Conservation (phyloP, 92 coral and sea anemone species). For the Pocillopora meandrina region DNA sequence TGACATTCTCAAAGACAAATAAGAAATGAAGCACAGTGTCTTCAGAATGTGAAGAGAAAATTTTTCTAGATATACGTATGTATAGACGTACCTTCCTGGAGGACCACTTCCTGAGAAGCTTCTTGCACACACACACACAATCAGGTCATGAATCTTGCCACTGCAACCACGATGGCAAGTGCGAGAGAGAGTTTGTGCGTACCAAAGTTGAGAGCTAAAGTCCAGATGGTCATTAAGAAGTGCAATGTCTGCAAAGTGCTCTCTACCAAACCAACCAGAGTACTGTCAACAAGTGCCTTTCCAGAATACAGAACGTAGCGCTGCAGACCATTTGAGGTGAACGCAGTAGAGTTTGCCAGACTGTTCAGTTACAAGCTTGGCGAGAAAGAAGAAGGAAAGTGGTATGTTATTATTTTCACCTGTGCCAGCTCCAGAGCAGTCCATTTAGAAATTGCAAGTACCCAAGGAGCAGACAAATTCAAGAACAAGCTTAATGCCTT, state of each 20-base stretch:
- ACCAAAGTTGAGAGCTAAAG: slow-evolving; percentile 18
- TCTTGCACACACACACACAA: too few species aligned
- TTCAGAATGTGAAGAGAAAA: slow-evolving; percentile 29
- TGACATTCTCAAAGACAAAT: slow-evolving; percentile 37
- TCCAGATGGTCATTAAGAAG: not conserved
- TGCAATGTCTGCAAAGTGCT: slow-evolving; percentile 21
- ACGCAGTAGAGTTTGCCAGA: too few species aligned
- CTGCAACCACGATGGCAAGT: slow-evolving; percentile 36
- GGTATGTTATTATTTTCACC: slow-evolving; percentile 31
- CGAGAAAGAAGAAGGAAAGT: not conserved
- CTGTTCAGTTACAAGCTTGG: not conserved
- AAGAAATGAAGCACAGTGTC: slow-evolving; percentile 28
- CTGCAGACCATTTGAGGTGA: not conserved
- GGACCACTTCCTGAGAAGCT: slow-evolving; percentile 27
- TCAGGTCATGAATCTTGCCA: slow-evolving; percentile 46
- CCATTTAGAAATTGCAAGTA: slow-evolving; percentile 53
- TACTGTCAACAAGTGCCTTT: slow-evolving; percentile 23
- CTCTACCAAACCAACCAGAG: slow-evolving; percentile 31
- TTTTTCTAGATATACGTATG: slow-evolving; percentile 32
- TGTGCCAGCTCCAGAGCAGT: slow-evolving; percentile 63
- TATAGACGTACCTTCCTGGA: too few species aligned
- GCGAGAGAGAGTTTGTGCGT: slow-evolving; percentile 31
- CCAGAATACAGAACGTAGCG: slow-evolving; percentile 30
- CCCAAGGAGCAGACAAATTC: slow-evolving; percentile 56
- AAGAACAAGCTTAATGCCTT: slow-evolving; percentile 45